Evolutionary conservation across 2,888 invertebrate species (phyloP), one percentile per base, ranked within the genome.

Genomic region (Leucophora obtusa): DNA sequence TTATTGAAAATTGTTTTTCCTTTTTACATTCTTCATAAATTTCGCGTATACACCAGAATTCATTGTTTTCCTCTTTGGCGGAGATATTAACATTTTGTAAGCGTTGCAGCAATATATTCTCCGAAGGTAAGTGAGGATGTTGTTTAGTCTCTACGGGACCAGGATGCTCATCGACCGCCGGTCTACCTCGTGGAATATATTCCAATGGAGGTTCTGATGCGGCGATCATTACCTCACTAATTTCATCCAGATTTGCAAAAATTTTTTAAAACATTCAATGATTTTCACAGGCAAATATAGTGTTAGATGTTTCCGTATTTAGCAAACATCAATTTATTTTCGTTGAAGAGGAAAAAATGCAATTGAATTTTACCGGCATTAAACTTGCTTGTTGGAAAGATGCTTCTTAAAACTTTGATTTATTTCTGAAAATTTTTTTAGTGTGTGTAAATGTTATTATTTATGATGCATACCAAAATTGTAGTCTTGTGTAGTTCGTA

Each of bases 171-270:
- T 92, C 91, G 89, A 95, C 91, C 91, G 95, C 95, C 91, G 94
- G 94, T 91, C 96, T 94, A 89, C 96, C 96, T 92, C 95, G 95
- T 87, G 96, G 96, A 92, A 95, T 93, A 92, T 95, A 97, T 93
- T 96, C 96, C 96, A 96, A 83, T 1, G 87, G 86, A 92, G 96
- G 96, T 92, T 96, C 96, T 91, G 95, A 95, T 92, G 96, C 96
- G 93, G 96, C 95, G 91, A 96, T 96, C 95, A 96, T 96, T 91
- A 91, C 93, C 91, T 93, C 93, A 91, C 92, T 93, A 92, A 93
- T 93, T 91, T 94, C 96, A 95, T 96, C 96, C 96, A 96, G 96
- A 96, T 96, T 96, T 95, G 94, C 92, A 87, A 89, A 74, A 82
- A 83, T 82, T 76, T 74, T 69, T 56, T 70, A 74, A 66, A 71